Evolutionary conservation across 1,140 invertebrate species (phyloP).

Genomic region (Macrobrachium rosenbergii): DNA sequence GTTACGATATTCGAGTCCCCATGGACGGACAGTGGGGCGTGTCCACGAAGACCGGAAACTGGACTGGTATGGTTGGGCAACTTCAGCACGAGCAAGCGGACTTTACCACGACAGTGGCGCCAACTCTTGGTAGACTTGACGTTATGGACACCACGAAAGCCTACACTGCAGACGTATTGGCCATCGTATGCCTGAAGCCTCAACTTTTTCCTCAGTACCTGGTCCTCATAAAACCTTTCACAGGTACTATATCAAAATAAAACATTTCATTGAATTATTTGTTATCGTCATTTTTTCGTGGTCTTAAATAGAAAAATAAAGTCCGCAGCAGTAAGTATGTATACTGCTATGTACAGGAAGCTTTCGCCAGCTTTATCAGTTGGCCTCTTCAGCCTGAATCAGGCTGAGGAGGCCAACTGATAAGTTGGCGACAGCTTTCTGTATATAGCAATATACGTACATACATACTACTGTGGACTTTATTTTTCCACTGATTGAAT

Average conservation of each 20-base stretch:
- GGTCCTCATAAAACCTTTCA: constrained; percentile 28
- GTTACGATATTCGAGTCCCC: constrained; percentile 19
- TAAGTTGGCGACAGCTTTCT: no score
- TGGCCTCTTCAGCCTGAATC: no score
- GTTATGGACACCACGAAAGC: constrained; percentile 17
- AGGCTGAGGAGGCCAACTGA: no score
- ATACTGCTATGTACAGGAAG: no score
- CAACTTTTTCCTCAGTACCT: constrained; percentile 1
- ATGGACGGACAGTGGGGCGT: constrained; percentile 33
- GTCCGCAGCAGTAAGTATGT: no score
- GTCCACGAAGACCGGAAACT: neutral
- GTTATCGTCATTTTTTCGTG: no score
- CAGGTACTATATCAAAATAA: neutral
- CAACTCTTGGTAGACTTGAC: constrained; percentile 1
- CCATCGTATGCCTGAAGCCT: neutral
- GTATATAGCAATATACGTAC: no score
- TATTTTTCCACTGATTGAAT: no score
- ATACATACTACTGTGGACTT: no score
- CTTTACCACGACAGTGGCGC: constrained; percentile 2
- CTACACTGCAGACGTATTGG: constrained; percentile 22
- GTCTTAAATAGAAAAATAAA: no score
- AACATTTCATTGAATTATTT: no score
- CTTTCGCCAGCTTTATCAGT: no score
- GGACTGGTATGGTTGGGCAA: constrained; percentile 29
- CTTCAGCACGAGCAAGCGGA: constrained; percentile 36